Evolutionary conservation across 2,113 vertebrate genomes (phyloP), one percentile per base, ranked within the genome.

Genomic region (Prionailurus bengalensis): DNA sequence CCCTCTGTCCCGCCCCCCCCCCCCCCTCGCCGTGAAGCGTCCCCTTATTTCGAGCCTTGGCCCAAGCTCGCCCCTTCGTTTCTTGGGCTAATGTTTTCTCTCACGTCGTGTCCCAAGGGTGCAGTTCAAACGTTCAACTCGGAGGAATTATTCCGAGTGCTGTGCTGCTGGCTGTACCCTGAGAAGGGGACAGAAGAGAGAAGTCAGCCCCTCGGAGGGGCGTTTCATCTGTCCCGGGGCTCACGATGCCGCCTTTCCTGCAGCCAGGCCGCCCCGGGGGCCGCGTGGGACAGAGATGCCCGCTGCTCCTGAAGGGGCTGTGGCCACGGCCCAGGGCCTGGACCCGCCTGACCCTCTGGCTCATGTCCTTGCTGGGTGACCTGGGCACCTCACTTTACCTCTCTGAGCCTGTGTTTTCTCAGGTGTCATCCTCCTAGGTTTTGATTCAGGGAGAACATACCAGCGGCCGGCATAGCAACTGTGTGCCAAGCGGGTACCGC

Each of bases 121-220:
- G 70, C 80, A 14, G 93, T 96, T 97, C 81, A 98, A 96, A 97
- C 91, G 53, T 97, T 93, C n/a, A 21, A 0, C 96, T 97, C 89
- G 68, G 63, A 92, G 3, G 3, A 89, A 63, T 87, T 39, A 16
- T 73, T 83, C 84, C 6, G 11, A 66, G 15, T 3, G 93, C 91
- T 0, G 1, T 0, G 0, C 84, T 42, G 0, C 73, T 91, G 8
- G 1, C 92, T 0, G 6, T 94, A 12, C 82, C 96, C 96, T 0
- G 0, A 61, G 96, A 97, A 97, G 97, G 63, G 12, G 10, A 93
- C 74, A 97, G 78, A 68, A 14, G 13, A 81, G 0, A 15, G 39
- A 65, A 27, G 29, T 39, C 19, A 33, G 73, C 23, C 93, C 25
- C 1, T 74, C 23, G 25, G 71, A 53, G 1, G 19, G 12, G 82